Conservation (phyloP, 2,888 invertebrate genomes). For the Himalopsyche japonica region DNA sequence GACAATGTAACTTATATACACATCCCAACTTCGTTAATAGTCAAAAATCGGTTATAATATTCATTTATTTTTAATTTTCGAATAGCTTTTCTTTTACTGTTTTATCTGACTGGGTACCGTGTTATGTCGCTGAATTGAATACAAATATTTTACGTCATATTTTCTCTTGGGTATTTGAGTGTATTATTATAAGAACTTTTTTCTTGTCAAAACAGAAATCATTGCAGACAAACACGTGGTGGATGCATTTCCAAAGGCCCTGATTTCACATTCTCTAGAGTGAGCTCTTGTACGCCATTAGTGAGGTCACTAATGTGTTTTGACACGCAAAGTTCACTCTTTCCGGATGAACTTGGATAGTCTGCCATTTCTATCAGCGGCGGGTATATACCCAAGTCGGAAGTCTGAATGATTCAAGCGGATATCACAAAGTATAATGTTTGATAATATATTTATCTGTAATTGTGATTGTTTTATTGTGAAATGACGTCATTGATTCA, state of each 20-base stretch:
- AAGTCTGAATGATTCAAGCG: too few species aligned
- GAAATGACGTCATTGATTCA: too few species aligned
- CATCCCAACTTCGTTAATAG: too few species aligned
- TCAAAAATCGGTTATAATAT: too few species aligned
- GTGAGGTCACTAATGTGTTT: constrained; percentile 2
- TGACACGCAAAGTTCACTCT: not conserved
- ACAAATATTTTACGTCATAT: not conserved
- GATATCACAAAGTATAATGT: too few species aligned
- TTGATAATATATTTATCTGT: too few species aligned
- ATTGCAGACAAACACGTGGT: not conserved
- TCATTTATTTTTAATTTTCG: too few species aligned
- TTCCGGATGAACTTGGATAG: not conserved
- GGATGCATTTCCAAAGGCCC: not conserved
- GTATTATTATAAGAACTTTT: not conserved
- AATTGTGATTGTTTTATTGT: too few species aligned
- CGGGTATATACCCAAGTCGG: not conserved
- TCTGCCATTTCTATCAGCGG: not conserved
- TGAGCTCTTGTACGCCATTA: not conserved
- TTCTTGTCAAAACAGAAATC: not conserved
- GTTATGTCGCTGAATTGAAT: too few species aligned
- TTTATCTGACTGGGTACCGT: too few species aligned
- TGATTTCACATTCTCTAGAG: not conserved
- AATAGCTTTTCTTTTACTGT: too few species aligned
- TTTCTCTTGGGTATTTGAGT: not conserved
- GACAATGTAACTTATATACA: too few species aligned